Evolutionary conservation across 2,888 invertebrate genomes (phyloP).

Genomic region (Blastobasis adustella): DNA sequence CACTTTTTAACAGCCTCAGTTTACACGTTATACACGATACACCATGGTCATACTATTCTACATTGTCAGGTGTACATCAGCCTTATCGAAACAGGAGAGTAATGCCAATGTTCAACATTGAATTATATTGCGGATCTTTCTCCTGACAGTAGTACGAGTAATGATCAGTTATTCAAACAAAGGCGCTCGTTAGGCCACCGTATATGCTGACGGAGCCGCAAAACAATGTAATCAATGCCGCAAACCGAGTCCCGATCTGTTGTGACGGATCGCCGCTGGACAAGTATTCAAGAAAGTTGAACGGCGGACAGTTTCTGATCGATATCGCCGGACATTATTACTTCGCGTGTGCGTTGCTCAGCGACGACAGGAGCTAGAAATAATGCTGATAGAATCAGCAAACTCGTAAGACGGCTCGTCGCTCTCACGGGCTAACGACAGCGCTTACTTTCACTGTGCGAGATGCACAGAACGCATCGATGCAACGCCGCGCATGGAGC

Average conservation of each 20-base stretch:
- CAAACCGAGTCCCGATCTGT: constrained; percentile 36
- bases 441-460: constrained; percentile 43
- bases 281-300: constrained; percentile 33
- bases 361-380: constrained; percentile 37
- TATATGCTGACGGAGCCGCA: constrained; percentile 37
- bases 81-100: too few species aligned
- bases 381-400: constrained; percentile 38
- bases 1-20: constrained; percentile 29
- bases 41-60: constrained; percentile 34
- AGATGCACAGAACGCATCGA: not conserved
- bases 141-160: constrained; percentile 4
- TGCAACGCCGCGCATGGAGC: constrained; percentile 3
- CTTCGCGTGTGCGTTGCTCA: constrained; percentile 37
- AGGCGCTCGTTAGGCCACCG: constrained; percentile 40
- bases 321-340: constrained; percentile 39
- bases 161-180: constrained; percentile 37
- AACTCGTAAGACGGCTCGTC: constrained; percentile 25
- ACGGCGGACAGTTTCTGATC: constrained; percentile 33
- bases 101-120: too few species aligned
- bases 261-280: constrained; percentile 36
- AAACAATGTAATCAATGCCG: constrained; percentile 48
- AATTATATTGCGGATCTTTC: too few species aligned
- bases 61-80: constrained; percentile 1
- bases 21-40: constrained; percentile 24
- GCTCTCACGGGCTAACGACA: constrained; percentile 27